These are phyloP conservation scores for Apogon talboti DNA, from an alignment of 2,797 vertebrate genomes.

Conservation along the genomic window DNA sequence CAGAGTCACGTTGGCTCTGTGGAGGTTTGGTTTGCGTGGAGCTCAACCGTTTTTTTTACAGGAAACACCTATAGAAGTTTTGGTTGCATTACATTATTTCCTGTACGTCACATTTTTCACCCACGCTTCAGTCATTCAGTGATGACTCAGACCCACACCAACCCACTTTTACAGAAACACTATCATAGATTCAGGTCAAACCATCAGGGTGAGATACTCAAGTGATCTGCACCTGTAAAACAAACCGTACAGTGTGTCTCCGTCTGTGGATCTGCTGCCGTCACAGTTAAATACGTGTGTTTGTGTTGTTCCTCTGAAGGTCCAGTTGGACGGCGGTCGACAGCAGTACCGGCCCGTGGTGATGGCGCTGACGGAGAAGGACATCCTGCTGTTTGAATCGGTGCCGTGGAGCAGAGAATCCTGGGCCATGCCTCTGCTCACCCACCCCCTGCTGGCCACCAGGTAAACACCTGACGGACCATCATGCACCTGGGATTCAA, in stretches of 20 bases:
- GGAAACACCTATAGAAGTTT: conserved; percentile 59
- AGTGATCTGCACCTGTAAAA: neutral
- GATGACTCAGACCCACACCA: neutral
- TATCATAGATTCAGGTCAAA: conserved; percentile 13
- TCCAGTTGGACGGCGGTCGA: conserved; percentile 90
- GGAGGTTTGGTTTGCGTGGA: conserved; percentile 14
- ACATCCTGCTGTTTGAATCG: conserved; percentile 92
- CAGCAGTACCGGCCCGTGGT: conserved; percentile 90
- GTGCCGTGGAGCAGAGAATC: conserved; percentile 93
- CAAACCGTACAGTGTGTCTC: too few species aligned
- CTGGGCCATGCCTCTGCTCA: conserved; percentile 91
- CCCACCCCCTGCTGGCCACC: conserved; percentile 93
- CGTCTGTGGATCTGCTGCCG: too few species aligned
- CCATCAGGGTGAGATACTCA: conserved; percentile 9
- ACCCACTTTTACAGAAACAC: conserved; percentile 9
- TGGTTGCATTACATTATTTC: conserved; percentile 52
- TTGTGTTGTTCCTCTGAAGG: conserved; percentile 65
- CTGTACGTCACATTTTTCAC: conserved; percentile 30
- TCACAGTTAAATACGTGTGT: neutral
- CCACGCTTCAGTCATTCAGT: neutral
- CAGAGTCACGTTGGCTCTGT: conserved; percentile 1
- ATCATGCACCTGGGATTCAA: too few species aligned
- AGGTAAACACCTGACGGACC: conserved; percentile 79
- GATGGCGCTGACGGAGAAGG: conserved; percentile 94
- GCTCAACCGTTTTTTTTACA: conserved; percentile 20